phyloP scores from a whole-genome alignment of 1,140 invertebrate genomes.

The Globodera ellingtonae region DNA sequence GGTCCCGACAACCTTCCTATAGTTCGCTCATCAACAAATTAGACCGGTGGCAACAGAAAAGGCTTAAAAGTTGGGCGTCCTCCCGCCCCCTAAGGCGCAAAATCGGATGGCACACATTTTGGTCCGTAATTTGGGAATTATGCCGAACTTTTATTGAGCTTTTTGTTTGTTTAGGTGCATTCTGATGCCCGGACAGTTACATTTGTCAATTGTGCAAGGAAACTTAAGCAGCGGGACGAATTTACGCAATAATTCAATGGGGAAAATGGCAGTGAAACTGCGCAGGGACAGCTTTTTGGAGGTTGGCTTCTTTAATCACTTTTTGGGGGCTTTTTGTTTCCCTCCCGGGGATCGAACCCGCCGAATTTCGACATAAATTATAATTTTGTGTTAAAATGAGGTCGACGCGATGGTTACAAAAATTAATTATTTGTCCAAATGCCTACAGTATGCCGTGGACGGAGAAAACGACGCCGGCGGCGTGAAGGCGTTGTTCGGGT shows the following conservation, averaged over 20 bases:
- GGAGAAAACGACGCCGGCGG: background rate
- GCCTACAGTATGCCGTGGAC: background rate
- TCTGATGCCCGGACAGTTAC: slow-evolving; percentile 3
- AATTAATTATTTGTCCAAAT: too few relatives aligned
- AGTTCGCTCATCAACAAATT: background rate
- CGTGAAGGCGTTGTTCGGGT: background rate
- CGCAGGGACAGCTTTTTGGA: background rate
- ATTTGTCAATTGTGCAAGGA: background rate
- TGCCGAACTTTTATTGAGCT: background rate
- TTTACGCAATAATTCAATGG: too few relatives aligned
- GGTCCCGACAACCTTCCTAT: background rate
- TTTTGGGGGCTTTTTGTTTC: too few relatives aligned
- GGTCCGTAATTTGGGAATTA: background rate
- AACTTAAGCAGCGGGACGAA: background rate
- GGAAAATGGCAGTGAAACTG: background rate
- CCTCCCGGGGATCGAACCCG: too few relatives aligned
- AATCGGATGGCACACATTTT: background rate
- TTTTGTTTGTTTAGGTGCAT: background rate
- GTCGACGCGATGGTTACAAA: too few relatives aligned
- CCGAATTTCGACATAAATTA: too few relatives aligned
- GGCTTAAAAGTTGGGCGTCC: background rate
- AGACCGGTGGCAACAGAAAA: background rate
- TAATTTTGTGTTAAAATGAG: too few relatives aligned
- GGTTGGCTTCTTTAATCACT: background rate
- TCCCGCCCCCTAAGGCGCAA: background rate